These are phyloP conservation scores for Dinoponera quadriceps DNA, from an alignment of 1,140 invertebrate genomes.

Conservation along the genomic window DNA sequence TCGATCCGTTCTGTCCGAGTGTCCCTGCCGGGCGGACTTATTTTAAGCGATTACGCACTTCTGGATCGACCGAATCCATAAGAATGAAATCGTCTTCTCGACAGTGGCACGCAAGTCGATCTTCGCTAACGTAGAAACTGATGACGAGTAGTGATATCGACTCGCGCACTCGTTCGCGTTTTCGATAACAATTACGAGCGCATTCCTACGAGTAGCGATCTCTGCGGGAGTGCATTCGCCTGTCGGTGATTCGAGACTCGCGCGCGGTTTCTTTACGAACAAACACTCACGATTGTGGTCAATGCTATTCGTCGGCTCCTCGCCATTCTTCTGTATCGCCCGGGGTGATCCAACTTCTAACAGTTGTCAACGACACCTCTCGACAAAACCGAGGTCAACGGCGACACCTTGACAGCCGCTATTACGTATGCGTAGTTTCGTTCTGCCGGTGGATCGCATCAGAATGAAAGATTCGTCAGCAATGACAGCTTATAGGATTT, in stretches of 20 bases:
- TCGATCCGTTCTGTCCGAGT: background rate
- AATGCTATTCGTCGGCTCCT: background rate
- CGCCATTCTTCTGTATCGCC: background rate
- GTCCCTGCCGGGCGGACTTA: constrained; percentile 51
- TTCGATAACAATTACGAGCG: constrained; percentile 2
- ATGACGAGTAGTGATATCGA: constrained; percentile 46
- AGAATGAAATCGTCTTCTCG: constrained; percentile 59
- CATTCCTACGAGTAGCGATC: background rate
- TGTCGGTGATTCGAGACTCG: background rate
- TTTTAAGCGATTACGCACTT: constrained; percentile 67
- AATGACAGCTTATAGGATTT: no score
- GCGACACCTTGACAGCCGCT: no score
- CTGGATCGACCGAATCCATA: constrained; percentile 31
- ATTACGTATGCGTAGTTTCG: no score
- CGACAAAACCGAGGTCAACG: background rate
- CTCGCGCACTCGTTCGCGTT: background rate
- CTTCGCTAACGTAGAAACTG: constrained; percentile 30
- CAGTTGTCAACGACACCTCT: background rate
- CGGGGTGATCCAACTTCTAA: background rate
- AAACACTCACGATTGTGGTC: background rate
- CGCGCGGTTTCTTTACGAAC: background rate
- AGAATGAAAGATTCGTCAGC: no score
- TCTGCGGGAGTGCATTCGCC: background rate
- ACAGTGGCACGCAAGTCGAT: constrained; percentile 22
- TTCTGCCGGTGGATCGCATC: no score